phyloP scores from a whole-genome alignment of 2,113 vertebrate species.

The Opisthocomus hoazin region DNA sequence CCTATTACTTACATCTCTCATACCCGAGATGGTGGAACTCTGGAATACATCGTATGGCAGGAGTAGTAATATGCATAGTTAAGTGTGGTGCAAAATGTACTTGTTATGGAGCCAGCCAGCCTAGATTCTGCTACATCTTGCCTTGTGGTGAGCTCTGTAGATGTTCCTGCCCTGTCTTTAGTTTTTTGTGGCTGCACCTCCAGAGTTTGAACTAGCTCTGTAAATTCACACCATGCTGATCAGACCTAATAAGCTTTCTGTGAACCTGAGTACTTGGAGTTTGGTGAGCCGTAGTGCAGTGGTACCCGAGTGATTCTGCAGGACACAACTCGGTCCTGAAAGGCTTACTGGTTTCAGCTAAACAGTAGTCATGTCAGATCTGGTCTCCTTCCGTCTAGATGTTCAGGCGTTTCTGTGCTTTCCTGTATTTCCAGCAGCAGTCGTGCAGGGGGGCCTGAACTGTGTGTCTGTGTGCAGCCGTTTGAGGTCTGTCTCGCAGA shows the following conservation, averaged over 20 bases:
- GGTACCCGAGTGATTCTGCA: not conserved
- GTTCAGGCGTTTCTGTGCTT: not conserved
- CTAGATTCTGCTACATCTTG: not conserved
- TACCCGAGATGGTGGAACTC: not conserved
- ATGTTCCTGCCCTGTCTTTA: not conserved
- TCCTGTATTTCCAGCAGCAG: not conserved
- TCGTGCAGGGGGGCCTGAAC: not conserved
- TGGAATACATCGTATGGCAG: not conserved
- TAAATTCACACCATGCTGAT: not conserved
- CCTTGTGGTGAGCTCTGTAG: not conserved
- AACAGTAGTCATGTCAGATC: not conserved
- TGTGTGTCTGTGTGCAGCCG: not conserved
- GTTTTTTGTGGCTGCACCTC: not conserved
- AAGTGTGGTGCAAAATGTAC: not conserved
- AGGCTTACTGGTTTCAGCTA: not conserved
- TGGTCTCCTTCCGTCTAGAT: not conserved
- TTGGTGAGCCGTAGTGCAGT: not conserved
- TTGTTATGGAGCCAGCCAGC: not conserved
- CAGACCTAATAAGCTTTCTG: not conserved
- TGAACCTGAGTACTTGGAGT: not conserved
- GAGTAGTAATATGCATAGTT: not conserved
- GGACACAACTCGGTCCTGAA: not conserved
- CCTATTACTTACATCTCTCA: not conserved
- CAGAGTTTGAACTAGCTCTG: fast-evolving
- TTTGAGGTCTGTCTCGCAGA: not conserved